Conservation (phyloP, 1,140 invertebrate genomes). For the Sweltsa coloradensis region DNA sequence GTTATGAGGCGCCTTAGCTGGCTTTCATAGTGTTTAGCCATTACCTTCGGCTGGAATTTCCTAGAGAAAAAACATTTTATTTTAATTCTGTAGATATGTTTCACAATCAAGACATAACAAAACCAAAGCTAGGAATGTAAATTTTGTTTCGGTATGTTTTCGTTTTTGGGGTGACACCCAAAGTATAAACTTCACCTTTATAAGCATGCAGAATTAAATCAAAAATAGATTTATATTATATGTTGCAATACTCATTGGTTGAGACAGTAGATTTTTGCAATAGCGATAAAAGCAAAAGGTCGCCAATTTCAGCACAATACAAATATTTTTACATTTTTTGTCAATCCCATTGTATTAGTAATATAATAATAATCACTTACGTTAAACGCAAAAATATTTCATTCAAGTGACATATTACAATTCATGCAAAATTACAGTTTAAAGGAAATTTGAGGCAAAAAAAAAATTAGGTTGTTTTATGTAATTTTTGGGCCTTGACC, state of each 20-base stretch:
- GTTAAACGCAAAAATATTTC: too few species aligned
- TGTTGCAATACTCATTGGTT: not conserved
- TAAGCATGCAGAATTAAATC: not conserved
- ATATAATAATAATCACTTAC: too few species aligned
- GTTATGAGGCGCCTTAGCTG: slow-evolving; percentile 71
- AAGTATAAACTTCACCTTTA: not conserved
- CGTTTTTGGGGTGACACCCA: not conserved
- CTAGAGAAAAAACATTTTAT: slow-evolving; percentile 38
- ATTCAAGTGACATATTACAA: too few species aligned
- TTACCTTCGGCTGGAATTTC: slow-evolving; percentile 81
- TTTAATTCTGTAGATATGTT: not conserved
- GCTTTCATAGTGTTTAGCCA: slow-evolving; percentile 69
- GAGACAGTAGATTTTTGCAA: too few species aligned
- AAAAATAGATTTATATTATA: not conserved
- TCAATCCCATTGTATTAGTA: too few species aligned
- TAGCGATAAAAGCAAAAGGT: too few species aligned
- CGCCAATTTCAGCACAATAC: too few species aligned
- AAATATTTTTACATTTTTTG: too few species aligned
- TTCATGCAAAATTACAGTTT: too few species aligned
- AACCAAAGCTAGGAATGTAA: not conserved
- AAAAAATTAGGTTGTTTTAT: too few species aligned
- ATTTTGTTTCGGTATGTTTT: not conserved
- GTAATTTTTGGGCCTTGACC: too few species aligned
- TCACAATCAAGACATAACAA: not conserved
- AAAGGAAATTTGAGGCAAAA: too few species aligned